phyloP scores from a whole-genome alignment of 2,888 invertebrate species.

The Acanthosepion lycidas region DNA sequence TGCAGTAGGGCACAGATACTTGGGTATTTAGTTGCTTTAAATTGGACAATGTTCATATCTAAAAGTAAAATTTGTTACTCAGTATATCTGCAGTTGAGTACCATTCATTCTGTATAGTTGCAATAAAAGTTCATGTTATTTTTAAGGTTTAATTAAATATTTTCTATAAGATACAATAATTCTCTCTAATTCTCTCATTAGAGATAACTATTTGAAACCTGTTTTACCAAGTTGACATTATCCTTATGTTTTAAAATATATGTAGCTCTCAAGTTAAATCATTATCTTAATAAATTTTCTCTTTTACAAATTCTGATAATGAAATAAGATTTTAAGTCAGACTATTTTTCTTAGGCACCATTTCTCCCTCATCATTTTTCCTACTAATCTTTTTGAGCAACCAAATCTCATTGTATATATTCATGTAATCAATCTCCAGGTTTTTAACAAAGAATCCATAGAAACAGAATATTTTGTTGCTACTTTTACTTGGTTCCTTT shows the following conservation, averaged over 20 bases:
- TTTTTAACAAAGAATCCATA: not conserved
- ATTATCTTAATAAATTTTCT: not conserved
- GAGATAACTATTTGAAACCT: not conserved
- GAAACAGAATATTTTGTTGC: not conserved
- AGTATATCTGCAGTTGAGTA: not conserved
- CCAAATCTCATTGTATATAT: conserved; percentile 45
- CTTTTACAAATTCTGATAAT: no score
- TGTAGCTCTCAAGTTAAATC: not conserved
- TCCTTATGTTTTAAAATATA: not conserved
- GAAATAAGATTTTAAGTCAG: no score
- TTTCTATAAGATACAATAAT: not conserved
- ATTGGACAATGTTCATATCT: not conserved
- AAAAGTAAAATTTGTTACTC: not conserved
- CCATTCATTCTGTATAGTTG: not conserved
- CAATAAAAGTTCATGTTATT: not conserved
- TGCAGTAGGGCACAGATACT: not conserved
- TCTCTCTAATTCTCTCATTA: not conserved
- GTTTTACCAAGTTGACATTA: not conserved
- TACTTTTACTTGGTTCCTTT: not conserved
- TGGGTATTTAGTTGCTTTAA: not conserved
- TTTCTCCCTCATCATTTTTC: not conserved
- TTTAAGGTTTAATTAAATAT: not conserved
- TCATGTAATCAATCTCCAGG: conserved; percentile 40
- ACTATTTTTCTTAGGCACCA: no score
- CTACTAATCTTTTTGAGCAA: not conserved